phyloP scores from a whole-genome alignment of 1,140 invertebrate genomes.

The Diploscapter pachys region DNA sequence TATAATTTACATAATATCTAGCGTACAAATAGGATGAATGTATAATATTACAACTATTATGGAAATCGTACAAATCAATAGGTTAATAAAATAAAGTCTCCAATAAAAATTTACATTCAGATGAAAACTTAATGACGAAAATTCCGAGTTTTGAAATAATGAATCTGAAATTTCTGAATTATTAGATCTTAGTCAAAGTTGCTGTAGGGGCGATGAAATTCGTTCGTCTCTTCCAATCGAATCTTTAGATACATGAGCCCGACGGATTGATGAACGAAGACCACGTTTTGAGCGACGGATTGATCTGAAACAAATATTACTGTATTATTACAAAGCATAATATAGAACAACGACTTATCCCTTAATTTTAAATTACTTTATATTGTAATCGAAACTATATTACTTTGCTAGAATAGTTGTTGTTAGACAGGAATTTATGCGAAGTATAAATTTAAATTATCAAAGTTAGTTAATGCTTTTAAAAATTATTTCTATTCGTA shows the following conservation, averaged over 20 bases:
- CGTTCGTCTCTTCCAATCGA: too few species aligned
- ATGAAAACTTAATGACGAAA: too few species aligned
- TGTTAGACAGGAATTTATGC: background rate
- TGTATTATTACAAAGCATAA: background rate
- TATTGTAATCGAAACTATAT: background rate
- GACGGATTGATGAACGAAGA: conserved; percentile 19
- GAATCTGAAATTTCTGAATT: too few species aligned
- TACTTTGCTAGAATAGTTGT: background rate
- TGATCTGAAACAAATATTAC: conserved; percentile 21
- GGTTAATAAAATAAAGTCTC: too few species aligned
- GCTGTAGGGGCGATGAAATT: too few species aligned
- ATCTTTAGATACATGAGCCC: background rate
- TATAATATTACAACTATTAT: too few species aligned
- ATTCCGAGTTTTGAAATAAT: too few species aligned
- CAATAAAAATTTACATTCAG: too few species aligned
- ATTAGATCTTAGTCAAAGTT: too few species aligned
- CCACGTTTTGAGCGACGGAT: conserved; percentile 28
- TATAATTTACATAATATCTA: too few species aligned
- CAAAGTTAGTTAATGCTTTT: conserved; percentile 5
- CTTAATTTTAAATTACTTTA: background rate
- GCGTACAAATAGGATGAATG: too few species aligned
- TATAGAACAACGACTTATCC: background rate
- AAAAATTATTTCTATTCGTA: background rate
- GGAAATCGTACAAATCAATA: too few species aligned
- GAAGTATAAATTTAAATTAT: conserved; percentile 1